phyloP scores from a whole-genome alignment of 2,888 invertebrate species.

The Pseudeuparius sepicola region DNA sequence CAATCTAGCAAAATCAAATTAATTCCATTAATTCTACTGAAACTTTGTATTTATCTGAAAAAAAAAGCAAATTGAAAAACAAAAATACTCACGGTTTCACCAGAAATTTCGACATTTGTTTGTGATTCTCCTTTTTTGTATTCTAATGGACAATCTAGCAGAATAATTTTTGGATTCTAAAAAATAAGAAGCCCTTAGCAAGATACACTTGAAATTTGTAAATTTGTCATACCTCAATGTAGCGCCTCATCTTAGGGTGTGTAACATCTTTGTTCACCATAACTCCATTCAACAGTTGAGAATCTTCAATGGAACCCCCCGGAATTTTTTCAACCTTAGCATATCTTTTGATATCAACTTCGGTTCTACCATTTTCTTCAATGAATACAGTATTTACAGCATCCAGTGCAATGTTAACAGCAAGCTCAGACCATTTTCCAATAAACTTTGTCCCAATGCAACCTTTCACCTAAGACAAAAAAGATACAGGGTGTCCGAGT shows the following conservation, averaged over 20 bases:
- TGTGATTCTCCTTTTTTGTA: conserved; percentile 99
- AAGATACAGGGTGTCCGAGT: too few relatives aligned
- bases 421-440: conserved; percentile 90
- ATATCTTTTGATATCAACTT: conserved; percentile 97
- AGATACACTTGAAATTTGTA: not conserved
- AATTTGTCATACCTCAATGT: conserved; percentile 50
- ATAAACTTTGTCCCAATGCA: conserved; percentile 98
- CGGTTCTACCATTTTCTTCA: conserved; percentile 80
- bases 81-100: conserved; percentile 63
- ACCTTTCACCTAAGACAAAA: conserved; percentile 53
- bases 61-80: conserved; percentile 1
- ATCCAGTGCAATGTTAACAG: conserved; percentile 90
- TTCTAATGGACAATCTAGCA: conserved; percentile 92
- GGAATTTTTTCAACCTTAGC: conserved; percentile 93
- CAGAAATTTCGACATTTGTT: conserved; percentile 92
- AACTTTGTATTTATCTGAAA: conserved; percentile 6
- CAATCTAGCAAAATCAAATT: too few relatives aligned
- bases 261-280: conserved; percentile 99
- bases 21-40: too few relatives aligned
- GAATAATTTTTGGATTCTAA: conserved; percentile 85
- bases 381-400: conserved; percentile 87
- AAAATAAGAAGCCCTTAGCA: conserved; percentile 9
- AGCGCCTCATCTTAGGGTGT: conserved; percentile 92
- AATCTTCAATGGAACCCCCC: conserved; percentile 92
- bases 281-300: conserved; percentile 82